phyloP scores from a whole-genome alignment of 2,888 invertebrate genomes.

The Lissonota sp. region DNA sequence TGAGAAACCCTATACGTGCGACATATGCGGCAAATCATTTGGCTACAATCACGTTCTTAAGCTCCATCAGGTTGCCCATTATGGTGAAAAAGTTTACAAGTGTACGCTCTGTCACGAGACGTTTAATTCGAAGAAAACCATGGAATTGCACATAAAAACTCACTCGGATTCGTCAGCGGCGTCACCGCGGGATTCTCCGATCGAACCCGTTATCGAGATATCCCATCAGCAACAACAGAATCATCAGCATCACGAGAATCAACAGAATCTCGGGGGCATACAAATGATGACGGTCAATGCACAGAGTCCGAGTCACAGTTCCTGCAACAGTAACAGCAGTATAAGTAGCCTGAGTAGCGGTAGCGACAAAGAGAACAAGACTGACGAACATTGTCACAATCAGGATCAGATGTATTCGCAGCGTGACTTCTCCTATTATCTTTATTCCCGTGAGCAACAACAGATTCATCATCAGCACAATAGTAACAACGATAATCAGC shows the following conservation, averaged over 20 bases:
- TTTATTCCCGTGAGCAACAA: constrained; percentile 77
- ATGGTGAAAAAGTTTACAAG: constrained; percentile 96
- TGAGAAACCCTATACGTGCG: constrained; percentile 95
- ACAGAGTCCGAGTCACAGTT: constrained; percentile 51
- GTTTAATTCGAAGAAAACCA: constrained; percentile 95
- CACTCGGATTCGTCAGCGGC: constrained; percentile 86
- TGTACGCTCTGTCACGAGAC: constrained; percentile 96
- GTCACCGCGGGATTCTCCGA: constrained; percentile 81
- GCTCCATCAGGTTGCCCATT: constrained; percentile 95
- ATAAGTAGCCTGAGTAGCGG: constrained; percentile 77
- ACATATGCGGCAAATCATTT: constrained; percentile 95
- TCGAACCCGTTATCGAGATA: constrained; percentile 80
- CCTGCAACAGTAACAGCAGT: constrained; percentile 70
- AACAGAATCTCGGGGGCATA: constrained; percentile 37
- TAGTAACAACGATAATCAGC: constrained; percentile 65
- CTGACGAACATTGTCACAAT: constrained; percentile 69
- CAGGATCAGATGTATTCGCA: constrained; percentile 63
- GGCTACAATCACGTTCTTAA: constrained; percentile 96
- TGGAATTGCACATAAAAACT: constrained; percentile 94
- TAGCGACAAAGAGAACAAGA: constrained; percentile 78
- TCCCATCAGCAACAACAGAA: constrained; percentile 74
- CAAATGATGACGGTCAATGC: neutral
- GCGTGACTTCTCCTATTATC: constrained; percentile 81
- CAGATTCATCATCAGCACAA: constrained; percentile 64
- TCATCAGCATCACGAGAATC: constrained; percentile 69